phyloP scores from a whole-genome alignment of 1,140 invertebrate species.

The Scaptomyza montana region DNA sequence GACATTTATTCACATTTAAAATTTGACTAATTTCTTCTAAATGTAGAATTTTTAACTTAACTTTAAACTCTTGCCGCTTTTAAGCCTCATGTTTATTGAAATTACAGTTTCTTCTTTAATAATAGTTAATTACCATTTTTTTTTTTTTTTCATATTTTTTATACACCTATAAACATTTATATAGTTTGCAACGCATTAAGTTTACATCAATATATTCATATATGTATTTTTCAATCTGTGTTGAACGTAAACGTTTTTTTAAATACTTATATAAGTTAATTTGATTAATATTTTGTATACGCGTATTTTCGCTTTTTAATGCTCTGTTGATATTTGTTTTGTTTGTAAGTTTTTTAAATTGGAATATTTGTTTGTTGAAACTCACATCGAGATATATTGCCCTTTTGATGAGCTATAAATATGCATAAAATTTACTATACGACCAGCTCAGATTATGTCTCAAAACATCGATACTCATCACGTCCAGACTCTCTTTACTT shows the following conservation, averaged over 20 bases:
- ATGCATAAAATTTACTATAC: constrained; percentile 34
- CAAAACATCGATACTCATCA: constrained; percentile 19
- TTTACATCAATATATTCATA: constrained; percentile 59
- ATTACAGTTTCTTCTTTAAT: constrained; percentile 82
- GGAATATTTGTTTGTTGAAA: constrained; percentile 39
- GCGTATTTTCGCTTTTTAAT: constrained; percentile 19
- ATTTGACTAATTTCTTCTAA: constrained; percentile 62
- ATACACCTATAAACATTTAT: constrained; percentile 78
- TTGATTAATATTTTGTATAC: constrained; percentile 36
- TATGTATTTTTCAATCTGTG: constrained; percentile 25
- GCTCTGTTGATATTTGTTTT: constrained; percentile 45
- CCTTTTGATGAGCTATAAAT: constrained; percentile 30
- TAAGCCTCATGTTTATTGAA: constrained; percentile 76
- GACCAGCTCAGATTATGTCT: constrained; percentile 9
- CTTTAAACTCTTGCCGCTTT: constrained; percentile 56
- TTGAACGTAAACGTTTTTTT: constrained; percentile 23
- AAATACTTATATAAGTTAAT: constrained; percentile 13
- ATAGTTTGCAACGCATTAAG: constrained; percentile 57
- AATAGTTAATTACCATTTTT: constrained; percentile 75
- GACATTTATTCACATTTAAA: constrained; percentile 45
- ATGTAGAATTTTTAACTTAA: constrained; percentile 40
- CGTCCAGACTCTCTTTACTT: neutral
- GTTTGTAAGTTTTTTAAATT: constrained; percentile 29
- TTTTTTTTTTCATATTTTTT: constrained; percentile 39
- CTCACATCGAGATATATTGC: constrained; percentile 47